Conservation (phyloP, 2,113 vertebrate genomes). For the Pteruthius melanotis region DNA sequence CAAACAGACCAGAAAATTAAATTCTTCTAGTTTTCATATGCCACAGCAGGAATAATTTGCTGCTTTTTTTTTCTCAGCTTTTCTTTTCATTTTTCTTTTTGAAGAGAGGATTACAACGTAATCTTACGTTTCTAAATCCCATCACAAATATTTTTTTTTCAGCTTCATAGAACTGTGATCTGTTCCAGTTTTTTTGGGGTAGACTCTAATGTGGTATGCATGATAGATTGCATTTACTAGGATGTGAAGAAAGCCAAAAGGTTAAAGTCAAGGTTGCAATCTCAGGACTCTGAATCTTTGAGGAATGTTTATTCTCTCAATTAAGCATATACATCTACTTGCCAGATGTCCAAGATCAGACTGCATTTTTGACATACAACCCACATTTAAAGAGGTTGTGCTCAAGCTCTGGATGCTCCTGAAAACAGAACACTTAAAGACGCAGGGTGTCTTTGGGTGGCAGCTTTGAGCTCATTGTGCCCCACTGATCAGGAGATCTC, state of each 20-base stretch:
- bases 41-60: constrained; percentile 3
- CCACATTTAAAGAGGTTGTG: neutral
- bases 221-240: neutral
- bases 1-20: constrained; percentile 66
- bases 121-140: constrained; percentile 12
- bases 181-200: neutral
- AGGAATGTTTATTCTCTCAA: constrained; percentile 3
- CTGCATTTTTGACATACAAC: neutral
- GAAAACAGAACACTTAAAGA: neutral
- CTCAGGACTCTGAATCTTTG: neutral
- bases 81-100: constrained; percentile 20
- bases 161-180: neutral
- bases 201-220: neutral
- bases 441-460: rapidly evolving
- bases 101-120: neutral
- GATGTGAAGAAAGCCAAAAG: neutral
- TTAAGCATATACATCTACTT: neutral
- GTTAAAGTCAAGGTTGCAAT: constrained; percentile 8
- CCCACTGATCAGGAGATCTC: neutral
- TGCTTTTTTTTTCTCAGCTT: neutral
- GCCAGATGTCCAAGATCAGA: constrained; percentile 8
- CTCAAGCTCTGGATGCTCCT: neutral
- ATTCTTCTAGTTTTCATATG: constrained; percentile 51
- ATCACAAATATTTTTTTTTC: neutral
- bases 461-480: neutral